These are phyloP conservation scores for Dryomyza anilis DNA, from an alignment of 2,888 invertebrate species.

Conservation along the genomic window DNA sequence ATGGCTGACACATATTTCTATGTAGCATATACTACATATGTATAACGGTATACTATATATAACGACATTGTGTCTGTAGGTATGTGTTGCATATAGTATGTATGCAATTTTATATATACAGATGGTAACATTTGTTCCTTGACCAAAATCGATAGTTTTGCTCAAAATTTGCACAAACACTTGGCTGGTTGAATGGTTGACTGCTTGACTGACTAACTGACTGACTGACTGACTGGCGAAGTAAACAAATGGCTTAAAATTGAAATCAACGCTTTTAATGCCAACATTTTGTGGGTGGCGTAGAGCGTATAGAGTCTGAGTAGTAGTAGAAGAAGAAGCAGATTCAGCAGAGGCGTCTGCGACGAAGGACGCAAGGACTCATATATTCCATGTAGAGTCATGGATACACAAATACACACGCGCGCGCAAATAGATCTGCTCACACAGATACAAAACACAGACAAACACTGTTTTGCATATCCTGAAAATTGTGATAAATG, in stretches of 20 bases:
- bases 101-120: too few relatives aligned
- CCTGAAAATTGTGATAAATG: constrained; percentile 22
- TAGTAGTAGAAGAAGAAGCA: too few relatives aligned
- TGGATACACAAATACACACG: background rate
- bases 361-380: background rate
- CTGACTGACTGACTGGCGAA: background rate
- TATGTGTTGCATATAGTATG: too few relatives aligned
- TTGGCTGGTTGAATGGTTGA: too few relatives aligned
- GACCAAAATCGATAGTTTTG: constrained; percentile 18
- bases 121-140: background rate
- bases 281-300: background rate
- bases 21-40: too few relatives aligned
- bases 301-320: too few relatives aligned
- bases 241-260: constrained; percentile 2
- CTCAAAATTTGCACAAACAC: background rate
- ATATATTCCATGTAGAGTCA: background rate
- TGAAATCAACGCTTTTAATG: constrained; percentile 6
- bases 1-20: too few relatives aligned
- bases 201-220: too few relatives aligned
- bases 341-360: too few relatives aligned
- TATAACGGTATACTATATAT: too few relatives aligned
- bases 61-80: too few relatives aligned
- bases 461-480: background rate
- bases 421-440: background rate
- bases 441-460: background rate